phyloP scores from a whole-genome alignment of 2,888 invertebrate genomes.

The Drosophila conformis region DNA sequence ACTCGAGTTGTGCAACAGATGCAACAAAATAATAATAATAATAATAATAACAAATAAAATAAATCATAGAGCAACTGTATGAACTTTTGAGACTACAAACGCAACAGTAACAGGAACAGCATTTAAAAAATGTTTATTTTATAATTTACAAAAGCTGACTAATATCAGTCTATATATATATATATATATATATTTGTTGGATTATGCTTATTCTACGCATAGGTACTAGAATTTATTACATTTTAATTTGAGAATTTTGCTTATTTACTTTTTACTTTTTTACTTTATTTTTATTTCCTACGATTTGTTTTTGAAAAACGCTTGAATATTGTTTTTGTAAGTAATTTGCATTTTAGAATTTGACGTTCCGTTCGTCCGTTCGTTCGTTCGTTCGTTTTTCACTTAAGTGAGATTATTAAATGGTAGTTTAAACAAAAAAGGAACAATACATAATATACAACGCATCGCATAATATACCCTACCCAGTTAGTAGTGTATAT shows the following conservation, averaged over 20 bases:
- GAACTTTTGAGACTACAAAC: constrained; percentile 78
- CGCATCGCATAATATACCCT: not conserved
- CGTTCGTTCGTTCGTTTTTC: constrained; percentile 35
- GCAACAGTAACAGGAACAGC: constrained; percentile 80
- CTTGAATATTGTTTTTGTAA: constrained; percentile 41
- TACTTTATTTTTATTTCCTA: constrained; percentile 27
- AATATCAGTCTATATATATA: constrained; percentile 14
- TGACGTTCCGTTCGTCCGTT: constrained; percentile 33
- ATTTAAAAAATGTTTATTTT: constrained; percentile 78
- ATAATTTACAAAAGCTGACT: constrained; percentile 46
- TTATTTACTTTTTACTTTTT: constrained; percentile 27
- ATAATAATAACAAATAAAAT: constrained; percentile 30
- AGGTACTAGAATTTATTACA: constrained; percentile 49
- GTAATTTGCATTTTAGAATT: constrained; percentile 53
- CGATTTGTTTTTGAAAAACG: constrained; percentile 66
- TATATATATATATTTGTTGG: constrained; percentile 31
- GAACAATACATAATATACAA: constrained; percentile 7
- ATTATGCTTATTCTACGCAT: constrained; percentile 40
- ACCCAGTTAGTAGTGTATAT: not conserved
- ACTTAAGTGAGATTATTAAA: constrained; percentile 78
- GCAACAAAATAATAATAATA: constrained; percentile 14
- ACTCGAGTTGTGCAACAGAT: constrained; percentile 24
- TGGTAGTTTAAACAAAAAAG: constrained; percentile 10
- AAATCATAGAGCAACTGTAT: constrained; percentile 52
- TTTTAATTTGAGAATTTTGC: constrained; percentile 38